These are phyloP conservation scores for Pimpla rufipes DNA, from an alignment of 2,888 invertebrate species.

Conservation along the genomic window DNA sequence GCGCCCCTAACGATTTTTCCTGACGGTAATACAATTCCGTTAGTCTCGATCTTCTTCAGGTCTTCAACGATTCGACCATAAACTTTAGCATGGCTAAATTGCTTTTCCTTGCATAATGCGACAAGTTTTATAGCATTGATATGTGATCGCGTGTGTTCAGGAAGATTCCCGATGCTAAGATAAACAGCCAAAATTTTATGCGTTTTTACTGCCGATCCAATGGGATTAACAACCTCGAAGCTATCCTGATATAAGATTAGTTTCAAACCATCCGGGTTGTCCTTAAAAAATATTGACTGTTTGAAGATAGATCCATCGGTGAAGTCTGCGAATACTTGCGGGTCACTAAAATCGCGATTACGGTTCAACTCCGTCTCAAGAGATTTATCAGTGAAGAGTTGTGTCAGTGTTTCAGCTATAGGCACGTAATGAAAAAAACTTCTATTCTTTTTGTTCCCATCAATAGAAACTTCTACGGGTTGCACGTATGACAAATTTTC, in stretches of 20 bases:
- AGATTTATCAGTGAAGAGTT: constrained; percentile 12
- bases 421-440: constrained; percentile 30
- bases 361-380: background rate
- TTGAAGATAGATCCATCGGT: constrained; percentile 72
- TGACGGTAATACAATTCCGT: constrained; percentile 57
- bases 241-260: constrained; percentile 70
- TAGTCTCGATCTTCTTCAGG: constrained; percentile 63
- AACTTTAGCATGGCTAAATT: constrained; percentile 64
- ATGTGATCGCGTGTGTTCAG: constrained; percentile 62
- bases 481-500: constrained; percentile 62
- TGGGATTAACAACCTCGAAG: constrained; percentile 71
- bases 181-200: constrained; percentile 71
- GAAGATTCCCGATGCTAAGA: constrained; percentile 65
- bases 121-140: constrained; percentile 68
- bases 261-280: constrained; percentile 70
- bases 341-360: constrained; percentile 24
- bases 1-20: constrained; percentile 58
- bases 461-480: constrained; percentile 9
- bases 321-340: constrained; percentile 71
- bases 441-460: background rate
- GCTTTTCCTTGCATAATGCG: constrained; percentile 47
- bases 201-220: constrained; percentile 67
- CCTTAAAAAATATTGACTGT: constrained; percentile 69
- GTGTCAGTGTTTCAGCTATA: background rate
- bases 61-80: constrained; percentile 66